Evolutionary conservation across 2,797 vertebrate genomes (phyloP).

Genomic region (Fundulus diaphanus): DNA sequence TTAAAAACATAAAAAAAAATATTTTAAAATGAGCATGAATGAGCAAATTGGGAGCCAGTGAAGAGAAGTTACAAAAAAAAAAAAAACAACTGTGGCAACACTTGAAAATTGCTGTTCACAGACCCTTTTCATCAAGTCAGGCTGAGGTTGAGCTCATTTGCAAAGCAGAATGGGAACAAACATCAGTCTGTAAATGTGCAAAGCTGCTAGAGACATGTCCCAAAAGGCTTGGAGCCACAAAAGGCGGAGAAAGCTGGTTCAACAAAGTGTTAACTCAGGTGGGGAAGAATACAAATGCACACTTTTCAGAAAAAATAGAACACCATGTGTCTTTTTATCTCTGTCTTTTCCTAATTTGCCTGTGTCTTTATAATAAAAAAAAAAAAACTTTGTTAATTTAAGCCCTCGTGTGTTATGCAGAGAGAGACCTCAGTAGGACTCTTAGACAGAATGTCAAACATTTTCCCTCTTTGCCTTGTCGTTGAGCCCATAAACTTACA

Average conservation of each 20-base stretch:
- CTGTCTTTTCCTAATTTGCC: not conserved
- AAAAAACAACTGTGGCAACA: not conserved
- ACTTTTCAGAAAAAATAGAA: not conserved
- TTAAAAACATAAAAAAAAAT: not conserved
- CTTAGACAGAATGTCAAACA: conserved; percentile 49
- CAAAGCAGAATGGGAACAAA: not conserved
- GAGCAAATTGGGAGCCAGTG: not conserved
- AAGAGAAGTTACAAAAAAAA: not conserved
- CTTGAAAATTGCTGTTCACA: not conserved
- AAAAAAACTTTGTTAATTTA: conserved; percentile 32
- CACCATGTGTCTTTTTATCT: not conserved
- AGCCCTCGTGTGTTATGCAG: conserved; percentile 36
- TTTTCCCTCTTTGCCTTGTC: conserved; percentile 51
- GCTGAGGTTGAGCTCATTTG: not conserved
- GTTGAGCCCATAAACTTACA: conserved; percentile 60
- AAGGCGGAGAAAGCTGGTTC: not conserved
- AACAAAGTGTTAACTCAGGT: not conserved
- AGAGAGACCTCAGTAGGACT: conserved; percentile 37
- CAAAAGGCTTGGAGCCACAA: not conserved
- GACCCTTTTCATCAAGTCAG: not conserved
- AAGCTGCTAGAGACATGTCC: not conserved
- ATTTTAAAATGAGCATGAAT: not conserved
- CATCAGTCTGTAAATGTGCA: not conserved
- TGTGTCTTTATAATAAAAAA: not conserved
- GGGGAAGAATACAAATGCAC: not conserved